Conservation (phyloP, 2,797 vertebrate genomes). For the Kryptopterus vitreolus region DNA sequence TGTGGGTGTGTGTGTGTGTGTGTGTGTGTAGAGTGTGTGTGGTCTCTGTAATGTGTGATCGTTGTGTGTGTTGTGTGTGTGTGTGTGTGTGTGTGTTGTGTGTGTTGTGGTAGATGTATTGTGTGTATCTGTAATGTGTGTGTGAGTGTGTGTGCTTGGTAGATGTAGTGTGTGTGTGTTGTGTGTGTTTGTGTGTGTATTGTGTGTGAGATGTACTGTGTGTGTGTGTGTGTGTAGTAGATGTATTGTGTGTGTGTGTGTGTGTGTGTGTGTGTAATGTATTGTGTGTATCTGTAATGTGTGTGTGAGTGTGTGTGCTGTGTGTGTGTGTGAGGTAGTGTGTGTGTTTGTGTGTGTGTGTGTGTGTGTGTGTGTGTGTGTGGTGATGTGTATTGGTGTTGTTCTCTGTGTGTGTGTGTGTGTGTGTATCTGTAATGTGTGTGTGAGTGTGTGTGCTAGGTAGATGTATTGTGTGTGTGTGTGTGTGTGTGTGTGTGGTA, state of each 20-base stretch:
- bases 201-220: constrained; percentile 50
- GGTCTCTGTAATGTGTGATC: constrained; percentile 9
- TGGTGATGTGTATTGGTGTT: constrained; percentile 1
- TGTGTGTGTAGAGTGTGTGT: not conserved
- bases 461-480: not conserved
- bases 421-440: constrained; percentile 46
- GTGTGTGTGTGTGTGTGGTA: constrained; percentile 51
- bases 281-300: too few relatives aligned
- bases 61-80: not conserved
- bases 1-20: constrained; percentile 10
- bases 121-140: too few relatives aligned
- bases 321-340: too few relatives aligned
- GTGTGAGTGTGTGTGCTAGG: not conserved
- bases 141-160: not conserved
- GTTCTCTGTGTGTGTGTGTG: constrained; percentile 39
- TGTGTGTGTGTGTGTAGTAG: too few relatives aligned
- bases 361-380: constrained; percentile 5
- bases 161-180: too few relatives aligned
- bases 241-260: constrained; percentile 15
- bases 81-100: constrained; percentile 53
- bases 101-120: too few relatives aligned
- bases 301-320: constrained; percentile 80
- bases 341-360: constrained; percentile 30
- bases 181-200: constrained; percentile 19
- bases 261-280: constrained; percentile 31